A percentile compares a stretch with the other conserved stretches of the same genome.
Evolutionary conservation across 2,888 invertebrate genomes (phyloP).

Genomic region (Clitarchus hookeri): DNA sequence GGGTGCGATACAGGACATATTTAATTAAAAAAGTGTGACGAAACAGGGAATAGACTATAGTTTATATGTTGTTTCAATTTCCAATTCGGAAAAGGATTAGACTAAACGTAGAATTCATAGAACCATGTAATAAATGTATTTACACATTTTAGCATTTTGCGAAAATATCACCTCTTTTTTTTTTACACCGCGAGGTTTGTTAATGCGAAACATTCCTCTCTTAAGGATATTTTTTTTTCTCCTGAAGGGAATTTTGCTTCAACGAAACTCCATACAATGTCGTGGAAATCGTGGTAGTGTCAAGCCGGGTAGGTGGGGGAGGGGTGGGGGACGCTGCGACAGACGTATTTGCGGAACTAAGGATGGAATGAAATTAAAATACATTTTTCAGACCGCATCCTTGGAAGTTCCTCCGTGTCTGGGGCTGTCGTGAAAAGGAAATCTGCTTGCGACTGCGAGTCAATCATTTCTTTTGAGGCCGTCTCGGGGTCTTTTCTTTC

Average conservation of each 20-base stretch:
- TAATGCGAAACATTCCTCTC: too few relatives aligned
- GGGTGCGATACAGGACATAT: too few relatives aligned
- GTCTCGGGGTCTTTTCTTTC: not conserved
- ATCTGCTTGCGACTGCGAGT: conserved; percentile 4
- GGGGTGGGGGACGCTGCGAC: not conserved
- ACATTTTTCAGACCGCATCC: not conserved
- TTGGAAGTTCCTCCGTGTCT: not conserved
- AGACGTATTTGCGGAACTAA: not conserved
- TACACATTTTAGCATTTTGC: too few relatives aligned
- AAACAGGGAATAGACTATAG: too few relatives aligned
- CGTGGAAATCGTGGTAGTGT: not conserved
- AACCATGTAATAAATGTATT: too few relatives aligned
- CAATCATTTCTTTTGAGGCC: not conserved
- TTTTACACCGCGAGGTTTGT: too few relatives aligned
- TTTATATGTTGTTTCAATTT: too few relatives aligned
- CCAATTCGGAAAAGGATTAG: too few relatives aligned
- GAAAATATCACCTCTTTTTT: too few relatives aligned
- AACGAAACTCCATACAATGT: not conserved
- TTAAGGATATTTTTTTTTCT: too few relatives aligned
- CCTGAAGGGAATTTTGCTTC: not conserved
- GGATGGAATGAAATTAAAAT: conserved; percentile 7
- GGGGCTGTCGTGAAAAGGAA: not conserved
- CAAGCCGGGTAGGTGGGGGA: not conserved
- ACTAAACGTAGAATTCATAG: too few relatives aligned
- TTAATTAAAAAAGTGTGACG: too few relatives aligned